These are phyloP conservation scores for Macquaria australasica DNA, from an alignment of 2,113 vertebrate species.

Conservation along the genomic window DNA sequence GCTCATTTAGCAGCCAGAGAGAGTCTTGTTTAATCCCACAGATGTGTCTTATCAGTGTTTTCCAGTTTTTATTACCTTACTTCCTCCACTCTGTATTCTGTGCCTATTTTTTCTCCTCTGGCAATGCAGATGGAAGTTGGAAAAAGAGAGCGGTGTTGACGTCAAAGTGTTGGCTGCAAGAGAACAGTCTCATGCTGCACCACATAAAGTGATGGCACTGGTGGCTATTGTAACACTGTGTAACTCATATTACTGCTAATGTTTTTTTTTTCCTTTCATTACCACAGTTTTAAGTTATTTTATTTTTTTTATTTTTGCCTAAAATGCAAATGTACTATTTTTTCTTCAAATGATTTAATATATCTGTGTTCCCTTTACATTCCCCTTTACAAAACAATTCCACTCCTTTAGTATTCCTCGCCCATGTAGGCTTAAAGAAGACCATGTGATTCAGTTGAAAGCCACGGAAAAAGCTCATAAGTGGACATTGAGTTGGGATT, in stretches of 20 bases:
- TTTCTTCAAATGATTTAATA: neutral
- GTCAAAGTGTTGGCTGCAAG: slow-evolving; percentile 7
- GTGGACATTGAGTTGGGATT: neutral
- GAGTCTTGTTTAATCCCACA: slow-evolving; percentile 64
- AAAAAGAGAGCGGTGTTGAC: slow-evolving; percentile 8
- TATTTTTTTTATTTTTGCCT: neutral
- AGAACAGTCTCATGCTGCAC: neutral
- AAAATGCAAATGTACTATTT: neutral
- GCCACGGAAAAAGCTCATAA: neutral
- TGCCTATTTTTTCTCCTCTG: slow-evolving; percentile 21
- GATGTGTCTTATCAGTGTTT: slow-evolving; percentile 69
- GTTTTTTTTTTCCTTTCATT: neutral
- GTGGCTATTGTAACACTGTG: neutral
- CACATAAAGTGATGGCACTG: neutral
- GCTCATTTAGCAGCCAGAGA: slow-evolving; percentile 62
- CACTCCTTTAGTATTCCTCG: neutral
- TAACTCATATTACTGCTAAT: neutral
- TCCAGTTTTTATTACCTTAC: slow-evolving; percentile 62
- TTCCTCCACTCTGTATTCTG: slow-evolving; percentile 38
- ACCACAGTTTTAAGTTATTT: neutral
- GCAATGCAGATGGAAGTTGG: slow-evolving; percentile 25
- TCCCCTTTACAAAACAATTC: neutral
- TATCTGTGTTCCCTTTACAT: neutral
- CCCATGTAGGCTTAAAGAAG: neutral
- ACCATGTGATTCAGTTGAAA: neutral